phyloP scores from a whole-genome alignment of 2,888 invertebrate species.

The Cremastinae sp. region DNA sequence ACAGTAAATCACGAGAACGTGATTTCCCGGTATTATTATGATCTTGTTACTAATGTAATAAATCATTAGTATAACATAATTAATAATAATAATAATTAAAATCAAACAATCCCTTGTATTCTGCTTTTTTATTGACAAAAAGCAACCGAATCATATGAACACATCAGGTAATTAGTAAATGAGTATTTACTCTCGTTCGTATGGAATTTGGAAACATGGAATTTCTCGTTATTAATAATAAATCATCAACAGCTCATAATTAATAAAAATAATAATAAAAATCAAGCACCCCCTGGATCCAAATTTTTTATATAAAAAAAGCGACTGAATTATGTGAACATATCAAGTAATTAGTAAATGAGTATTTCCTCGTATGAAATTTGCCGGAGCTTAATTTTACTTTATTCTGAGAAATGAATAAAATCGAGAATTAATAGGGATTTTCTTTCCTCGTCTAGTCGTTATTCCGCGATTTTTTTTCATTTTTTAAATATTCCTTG shows the following conservation, averaged over 20 bases:
- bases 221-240: too few species aligned
- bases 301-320: conserved; percentile 25
- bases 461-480: conserved; percentile 34
- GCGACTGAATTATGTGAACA: not conserved
- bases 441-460: conserved; percentile 53
- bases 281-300: too few species aligned
- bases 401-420: conserved; percentile 5
- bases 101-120: too few species aligned
- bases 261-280: too few species aligned
- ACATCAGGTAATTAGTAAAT: conserved; percentile 21
- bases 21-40: too few species aligned
- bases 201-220: conserved; percentile 22
- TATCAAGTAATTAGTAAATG: conserved; percentile 21
- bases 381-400: conserved; percentile 23
- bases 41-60: too few species aligned
- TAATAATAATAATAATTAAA: too few species aligned
- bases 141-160: not conserved
- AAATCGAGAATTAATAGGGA: conserved; percentile 46
- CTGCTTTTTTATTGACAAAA: conserved; percentile 20
- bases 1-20: too few species aligned
- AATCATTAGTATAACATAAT: too few species aligned
- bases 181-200: conserved; percentile 7
- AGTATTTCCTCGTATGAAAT: conserved; percentile 16
- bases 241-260: too few species aligned
- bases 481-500: conserved; percentile 13